These are phyloP conservation scores for Noctilio leporinus DNA, from an alignment of 2,113 vertebrate species.

Conservation along the genomic window DNA sequence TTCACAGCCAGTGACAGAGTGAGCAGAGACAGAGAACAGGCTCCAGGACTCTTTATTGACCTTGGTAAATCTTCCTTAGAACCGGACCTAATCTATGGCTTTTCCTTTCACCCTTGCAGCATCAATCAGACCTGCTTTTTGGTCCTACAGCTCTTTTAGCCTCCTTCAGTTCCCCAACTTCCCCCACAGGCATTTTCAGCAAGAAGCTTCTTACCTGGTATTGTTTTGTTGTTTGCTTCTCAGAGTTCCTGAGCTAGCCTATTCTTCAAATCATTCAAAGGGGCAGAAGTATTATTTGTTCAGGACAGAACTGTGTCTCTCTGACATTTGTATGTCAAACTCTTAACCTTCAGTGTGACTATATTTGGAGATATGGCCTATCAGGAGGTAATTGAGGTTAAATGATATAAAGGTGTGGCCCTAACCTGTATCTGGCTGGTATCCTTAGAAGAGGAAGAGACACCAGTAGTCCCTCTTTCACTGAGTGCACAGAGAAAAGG, in stretches of 20 bases:
- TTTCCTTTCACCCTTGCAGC: not conserved
- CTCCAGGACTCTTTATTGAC: not conserved
- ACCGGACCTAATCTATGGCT: not conserved
- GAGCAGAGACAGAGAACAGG: accelerated
- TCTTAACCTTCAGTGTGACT: not conserved
- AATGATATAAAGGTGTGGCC: not conserved
- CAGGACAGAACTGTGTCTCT: not conserved
- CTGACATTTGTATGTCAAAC: not conserved
- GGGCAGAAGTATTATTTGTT: not conserved
- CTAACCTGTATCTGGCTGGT: not conserved
- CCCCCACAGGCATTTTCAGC: not conserved
- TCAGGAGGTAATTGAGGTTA: not conserved
- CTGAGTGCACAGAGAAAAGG: not conserved
- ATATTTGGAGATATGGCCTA: not conserved
- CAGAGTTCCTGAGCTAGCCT: not conserved
- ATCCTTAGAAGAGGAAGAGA: not conserved
- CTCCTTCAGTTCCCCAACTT: not conserved
- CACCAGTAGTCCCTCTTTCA: not conserved
- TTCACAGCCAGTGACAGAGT: not conserved
- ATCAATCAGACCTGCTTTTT: not conserved
- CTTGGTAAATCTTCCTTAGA: not conserved
- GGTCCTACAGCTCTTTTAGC: not conserved
- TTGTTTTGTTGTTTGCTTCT: not conserved
- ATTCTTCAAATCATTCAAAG: not conserved
- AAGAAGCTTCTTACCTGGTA: accelerated